Base-by-base conservation (phyloP, 1,140 invertebrate genomes). In the Drosophila biarmipes region DNA sequence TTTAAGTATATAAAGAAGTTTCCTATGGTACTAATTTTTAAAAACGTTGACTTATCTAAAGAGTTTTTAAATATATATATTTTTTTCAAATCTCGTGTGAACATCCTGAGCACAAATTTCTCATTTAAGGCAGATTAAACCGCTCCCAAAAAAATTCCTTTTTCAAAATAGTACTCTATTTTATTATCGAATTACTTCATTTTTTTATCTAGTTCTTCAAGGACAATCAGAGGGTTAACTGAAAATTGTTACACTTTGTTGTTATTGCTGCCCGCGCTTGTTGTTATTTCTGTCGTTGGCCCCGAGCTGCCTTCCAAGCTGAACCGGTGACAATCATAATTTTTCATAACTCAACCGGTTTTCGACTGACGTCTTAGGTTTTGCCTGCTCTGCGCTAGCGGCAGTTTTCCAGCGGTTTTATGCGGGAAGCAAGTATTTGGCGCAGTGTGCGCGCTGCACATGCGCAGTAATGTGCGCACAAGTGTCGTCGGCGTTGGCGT, bases 291-390 rank as follows among this genome's bases (percentile, higher is more conserved):
- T 1, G 73, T 68, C 61, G 43, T 71, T 61, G 51, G 51, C 53
- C 48, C 43, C 42, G 53, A 37, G 59, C 48, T 52, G 35, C 24
- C 21, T 21, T 31, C 61, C 38, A 56, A 53, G 31, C 53, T 46
- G 42, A 61, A 69, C 68, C 84, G 86, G 84, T 89, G 84, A 87
- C 84, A 87, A 87, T 89, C 84, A 89, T 89, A 89, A 89, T 89
- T 89, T 89, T 84, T 89, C 79, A 89, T 89, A 89, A 84, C 84
- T 66, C 51, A 84, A 89, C 84, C 84, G 84, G 84, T 89, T 89
- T 80, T 67, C 43, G 63, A 63, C 82, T 86, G 82, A 87, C 82
- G 82, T 87, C 78, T 81, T 82, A 79, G 82, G 79, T 76, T 46
- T 15, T 48, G 71, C 78, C 79, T 52, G 69, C 58, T 71, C 73